Conservation (phyloP, 2,797 vertebrate species). For the Rhadinocentrus ornatus region DNA sequence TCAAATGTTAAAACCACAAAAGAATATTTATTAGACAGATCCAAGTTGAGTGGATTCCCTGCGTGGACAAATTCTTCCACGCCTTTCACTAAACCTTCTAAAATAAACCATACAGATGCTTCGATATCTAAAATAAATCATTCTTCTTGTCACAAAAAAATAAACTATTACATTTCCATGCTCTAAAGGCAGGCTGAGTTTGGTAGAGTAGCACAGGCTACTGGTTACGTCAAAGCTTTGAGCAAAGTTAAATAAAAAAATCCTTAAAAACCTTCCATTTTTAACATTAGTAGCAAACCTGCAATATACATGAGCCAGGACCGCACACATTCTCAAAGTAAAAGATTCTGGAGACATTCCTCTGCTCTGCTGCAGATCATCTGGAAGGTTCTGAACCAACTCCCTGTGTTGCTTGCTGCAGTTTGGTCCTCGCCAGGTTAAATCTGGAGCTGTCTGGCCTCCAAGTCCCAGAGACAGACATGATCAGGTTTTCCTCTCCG, state of each 20-base stretch:
- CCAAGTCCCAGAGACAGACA: conserved; percentile 6
- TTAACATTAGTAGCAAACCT: not conserved
- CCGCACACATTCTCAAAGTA: conserved; percentile 46
- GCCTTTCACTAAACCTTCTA: conserved; percentile 42
- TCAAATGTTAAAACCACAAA: conserved; percentile 52
- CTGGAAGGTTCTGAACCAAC: not conserved
- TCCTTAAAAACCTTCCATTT: no score
- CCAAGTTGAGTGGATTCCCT: conserved; percentile 43
- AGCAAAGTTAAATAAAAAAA: not conserved
- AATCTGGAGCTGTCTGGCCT: conserved; percentile 24
- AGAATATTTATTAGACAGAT: conserved; percentile 42
- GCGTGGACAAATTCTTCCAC: conserved; percentile 40
- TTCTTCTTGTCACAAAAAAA: conserved; percentile 76
- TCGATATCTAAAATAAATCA: conserved; percentile 72
- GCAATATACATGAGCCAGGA: conserved; percentile 6
- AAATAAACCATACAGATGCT: conserved; percentile 56
- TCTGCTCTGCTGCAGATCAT: conserved; percentile 23
- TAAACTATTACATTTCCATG: conserved; percentile 68
- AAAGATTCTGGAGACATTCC: conserved; percentile 53
- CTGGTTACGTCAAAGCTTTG: conserved; percentile 16
- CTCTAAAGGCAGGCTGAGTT: conserved; percentile 70
- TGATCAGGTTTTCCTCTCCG: conserved; percentile 13
- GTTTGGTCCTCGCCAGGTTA: conserved; percentile 55
- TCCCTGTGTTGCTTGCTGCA: not conserved
- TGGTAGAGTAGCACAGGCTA: conserved; percentile 37